Conservation (phyloP, 2,888 invertebrate species). For the Hirtodrosophila histrioides region DNA sequence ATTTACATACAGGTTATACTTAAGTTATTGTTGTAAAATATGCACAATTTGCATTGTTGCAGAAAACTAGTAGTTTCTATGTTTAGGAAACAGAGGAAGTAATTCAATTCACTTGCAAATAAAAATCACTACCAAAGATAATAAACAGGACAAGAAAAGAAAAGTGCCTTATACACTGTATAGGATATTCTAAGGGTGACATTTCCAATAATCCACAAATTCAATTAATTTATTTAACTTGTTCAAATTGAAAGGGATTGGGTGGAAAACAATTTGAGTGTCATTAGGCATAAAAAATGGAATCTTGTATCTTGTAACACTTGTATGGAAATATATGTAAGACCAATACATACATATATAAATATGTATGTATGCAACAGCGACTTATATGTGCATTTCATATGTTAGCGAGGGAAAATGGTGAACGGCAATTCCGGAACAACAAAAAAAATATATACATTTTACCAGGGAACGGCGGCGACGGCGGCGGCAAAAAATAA, state of each 20-base stretch:
- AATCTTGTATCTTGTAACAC: neutral
- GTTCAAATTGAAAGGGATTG: constrained; percentile 34
- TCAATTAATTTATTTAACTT: constrained; percentile 44
- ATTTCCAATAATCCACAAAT: constrained; percentile 19
- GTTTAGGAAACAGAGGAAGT: no score
- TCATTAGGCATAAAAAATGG: constrained; percentile 44
- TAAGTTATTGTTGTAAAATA: no score
- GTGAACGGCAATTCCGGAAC: neutral
- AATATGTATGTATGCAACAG: constrained; percentile 12
- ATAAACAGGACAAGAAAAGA: no score
- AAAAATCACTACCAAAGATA: no score
- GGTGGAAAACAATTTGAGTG: constrained; percentile 59
- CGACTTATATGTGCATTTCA: neutral
- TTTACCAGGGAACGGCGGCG: constrained; percentile 2
- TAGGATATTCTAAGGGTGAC: neutral
- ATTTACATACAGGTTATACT: no score
- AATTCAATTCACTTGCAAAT: no score
- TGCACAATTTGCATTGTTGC: no score
- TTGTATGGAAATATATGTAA: neutral
- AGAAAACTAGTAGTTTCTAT: no score
- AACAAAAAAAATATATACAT: constrained; percentile 4
- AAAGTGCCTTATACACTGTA: no score
- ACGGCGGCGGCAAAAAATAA: constrained; percentile 31
- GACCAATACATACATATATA: neutral
- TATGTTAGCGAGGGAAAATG: constrained; percentile 26